Evolutionary conservation across 2,113 vertebrate species (phyloP), one percentile per base, ranked within the genome.

Genomic region (Petromus typicus): DNA sequence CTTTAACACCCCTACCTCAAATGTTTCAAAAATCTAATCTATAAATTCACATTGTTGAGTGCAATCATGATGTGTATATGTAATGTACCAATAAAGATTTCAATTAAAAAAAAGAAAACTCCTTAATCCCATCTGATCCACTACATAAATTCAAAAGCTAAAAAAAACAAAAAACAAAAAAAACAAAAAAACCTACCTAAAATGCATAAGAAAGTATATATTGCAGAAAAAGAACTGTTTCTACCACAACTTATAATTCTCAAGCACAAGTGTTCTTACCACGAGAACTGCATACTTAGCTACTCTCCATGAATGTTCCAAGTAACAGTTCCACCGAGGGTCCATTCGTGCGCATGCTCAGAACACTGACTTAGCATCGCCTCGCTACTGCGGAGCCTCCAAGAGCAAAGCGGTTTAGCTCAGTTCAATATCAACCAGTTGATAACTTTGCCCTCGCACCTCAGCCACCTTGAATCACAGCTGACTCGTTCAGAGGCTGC

Each of bases 381-480:
- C 57, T 89, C 87, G 69, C n/a, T 79, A 34, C 27, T 71, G 67
- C 89, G 34, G 75, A 81, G 78, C 57, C 57, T 86, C 22, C 56
- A 25, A 95, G 16, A 96, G 63, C 20, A 67, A 89, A 96, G 73
- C 93, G 78, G 86, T 95, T 98, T 95, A 93, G 54, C 45, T 67
- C 64, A 80, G 86, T 95, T 96, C 91, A 89, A 67, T 97, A 97
- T 95, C 95, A 96, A 45, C 61, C 80, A 71, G 90, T 76, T 95
- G 92, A 93, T 95, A 86, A 89, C 57, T 95, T 94, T 89, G 79
- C 79, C 86, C 75, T 93, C 91, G n/a, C 34, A 57, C 54, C 86
- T 96, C 92, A 76, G 86, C 82, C 96, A 89, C 89, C 86, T 89
- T 89, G 83, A 97, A 95, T 97, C 89, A 84, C 89, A 89, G n/a